These are phyloP conservation scores for Podiceps cristatus DNA, from an alignment of 2,113 vertebrate species.

Conservation along the genomic window DNA sequence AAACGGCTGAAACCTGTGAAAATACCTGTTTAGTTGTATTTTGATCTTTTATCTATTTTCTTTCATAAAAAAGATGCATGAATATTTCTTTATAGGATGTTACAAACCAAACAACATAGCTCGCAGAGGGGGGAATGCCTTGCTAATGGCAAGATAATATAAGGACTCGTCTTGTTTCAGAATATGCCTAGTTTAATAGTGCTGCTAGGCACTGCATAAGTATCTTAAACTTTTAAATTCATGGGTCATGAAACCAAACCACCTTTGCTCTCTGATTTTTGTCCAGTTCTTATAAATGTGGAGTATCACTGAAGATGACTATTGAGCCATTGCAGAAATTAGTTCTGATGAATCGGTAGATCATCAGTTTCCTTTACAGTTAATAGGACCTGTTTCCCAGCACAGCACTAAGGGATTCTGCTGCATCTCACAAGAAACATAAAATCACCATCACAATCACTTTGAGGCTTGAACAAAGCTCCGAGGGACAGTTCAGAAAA, in stretches of 20 bases:
- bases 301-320: background rate
- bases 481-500: background rate
- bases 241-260: background rate
- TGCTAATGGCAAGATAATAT: background rate
- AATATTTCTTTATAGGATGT: background rate
- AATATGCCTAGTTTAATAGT: background rate
- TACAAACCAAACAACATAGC: background rate
- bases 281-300: background rate
- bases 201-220: background rate
- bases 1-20: background rate
- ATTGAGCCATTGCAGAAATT: background rate
- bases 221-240: background rate
- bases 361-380: background rate
- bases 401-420: background rate
- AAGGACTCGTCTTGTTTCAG: background rate
- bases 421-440: background rate
- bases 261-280: background rate
- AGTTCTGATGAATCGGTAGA: background rate
- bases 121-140: background rate
- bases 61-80: background rate
- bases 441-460: background rate
- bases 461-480: background rate
- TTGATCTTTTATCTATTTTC: background rate
- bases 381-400: background rate
- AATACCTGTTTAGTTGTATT: background rate